These are phyloP conservation scores for Pachyseris speciosa DNA, from an alignment of 64 coral and sea anemone genomes.

Conservation along the genomic window DNA sequence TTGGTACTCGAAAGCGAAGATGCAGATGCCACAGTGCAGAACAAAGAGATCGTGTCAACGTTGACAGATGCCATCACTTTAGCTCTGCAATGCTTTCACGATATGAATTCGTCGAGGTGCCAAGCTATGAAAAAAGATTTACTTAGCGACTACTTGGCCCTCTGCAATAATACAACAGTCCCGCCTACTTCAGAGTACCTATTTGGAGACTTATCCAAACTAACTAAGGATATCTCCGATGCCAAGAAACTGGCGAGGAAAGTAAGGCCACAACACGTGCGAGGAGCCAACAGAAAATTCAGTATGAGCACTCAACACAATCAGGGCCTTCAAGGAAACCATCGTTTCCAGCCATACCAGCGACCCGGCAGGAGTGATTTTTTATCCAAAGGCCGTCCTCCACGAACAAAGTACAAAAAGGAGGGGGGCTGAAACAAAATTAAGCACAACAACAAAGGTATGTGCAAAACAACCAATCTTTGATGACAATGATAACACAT, in stretches of 20 bases:
- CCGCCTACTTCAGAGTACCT: conserved; percentile 59
- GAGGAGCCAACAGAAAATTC: conserved; percentile 2
- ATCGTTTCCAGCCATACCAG: conserved; percentile 18
- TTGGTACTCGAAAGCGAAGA: conserved; percentile 13
- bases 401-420: conserved; percentile 10
- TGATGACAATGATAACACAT: neutral
- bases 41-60: conserved; percentile 19
- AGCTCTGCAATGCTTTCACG: conserved; percentile 42
- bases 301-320: conserved; percentile 1
- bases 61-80: conserved; percentile 55
- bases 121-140: conserved; percentile 49
- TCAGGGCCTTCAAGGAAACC: conserved; percentile 8
- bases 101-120: conserved; percentile 52
- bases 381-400: conserved; percentile 36
- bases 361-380: conserved; percentile 19
- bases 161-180: conserved; percentile 30
- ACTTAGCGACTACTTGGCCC: conserved; percentile 42
- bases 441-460: conserved; percentile 17
- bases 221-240: conserved; percentile 68
- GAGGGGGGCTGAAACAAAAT: conserved; percentile 25
- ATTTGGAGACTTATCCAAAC: conserved; percentile 70
- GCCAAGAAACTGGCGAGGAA: conserved; percentile 52
- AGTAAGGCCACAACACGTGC: conserved; percentile 19
- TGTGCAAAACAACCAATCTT: conserved; percentile 8
- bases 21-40: neutral